Evolutionary conservation across 2,888 invertebrate genomes (phyloP), one percentile per base, ranked within the genome.

Genomic region (Andricus curvator): DNA sequence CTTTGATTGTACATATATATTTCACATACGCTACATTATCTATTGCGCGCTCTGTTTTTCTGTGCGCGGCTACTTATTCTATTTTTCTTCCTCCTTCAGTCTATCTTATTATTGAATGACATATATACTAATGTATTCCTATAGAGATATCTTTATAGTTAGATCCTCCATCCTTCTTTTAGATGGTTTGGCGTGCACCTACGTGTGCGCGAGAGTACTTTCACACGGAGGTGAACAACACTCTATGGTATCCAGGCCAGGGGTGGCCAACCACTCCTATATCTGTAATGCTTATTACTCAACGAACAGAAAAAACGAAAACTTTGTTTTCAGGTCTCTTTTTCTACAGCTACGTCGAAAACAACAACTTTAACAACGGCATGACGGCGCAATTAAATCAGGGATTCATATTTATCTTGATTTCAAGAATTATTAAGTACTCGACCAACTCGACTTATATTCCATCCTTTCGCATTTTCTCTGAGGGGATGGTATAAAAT

Each of bases 171-270:
- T 66, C 65, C 78, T 78, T 62, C 65, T 78, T 78, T 33, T 67
- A 48, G 67, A 37, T 51, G 66, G 67, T n/a, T 41, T 67, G 44
- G 17, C 65, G 51, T 6, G 44, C 41, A 65, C 22, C 22, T 67
- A 67, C 67, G 67, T 67, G 84, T 82, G 82, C 80, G 81, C 82
- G 84, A 86, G 88, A 88, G 88, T 89, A 91, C 91, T 91, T 91
- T 91, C 91, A 90, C 90, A 89, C 88, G 88, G 90, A 90, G 91
- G 91, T 90, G 90, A 91, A 91, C 90, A 91, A 91, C 91, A 91
- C 89, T 87, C 83, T 84, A 85, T 87, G 91, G 90, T 91, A 91
- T 91, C 91, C 89, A 90, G 91, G 91, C 90, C 91, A 91, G 91
- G 90, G 91, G 91, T 91, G 90, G 90, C 89, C 90, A 91, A 91